phyloP scores from a whole-genome alignment of 2,888 invertebrate species.

The Agrochola lychnidis region DNA sequence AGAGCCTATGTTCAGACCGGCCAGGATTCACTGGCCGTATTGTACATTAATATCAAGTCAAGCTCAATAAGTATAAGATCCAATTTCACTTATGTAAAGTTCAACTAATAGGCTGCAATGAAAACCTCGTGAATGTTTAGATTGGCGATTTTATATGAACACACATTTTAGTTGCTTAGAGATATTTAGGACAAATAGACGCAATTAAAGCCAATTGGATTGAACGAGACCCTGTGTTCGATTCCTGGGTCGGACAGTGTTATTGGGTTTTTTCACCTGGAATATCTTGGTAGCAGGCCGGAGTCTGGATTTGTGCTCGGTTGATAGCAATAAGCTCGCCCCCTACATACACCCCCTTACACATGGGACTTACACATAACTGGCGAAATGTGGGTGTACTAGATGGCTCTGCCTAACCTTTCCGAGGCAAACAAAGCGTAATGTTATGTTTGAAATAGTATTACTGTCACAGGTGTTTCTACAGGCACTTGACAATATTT shows the following conservation, averaged over 20 bases:
- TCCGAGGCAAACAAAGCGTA: too few species aligned
- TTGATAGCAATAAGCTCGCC: neutral
- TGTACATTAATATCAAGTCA: neutral
- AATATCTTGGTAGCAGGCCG: neutral
- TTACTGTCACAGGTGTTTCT: too few species aligned
- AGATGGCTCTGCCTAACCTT: too few species aligned
- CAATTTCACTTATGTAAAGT: slow-evolving; percentile 5
- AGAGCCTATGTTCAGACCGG: neutral
- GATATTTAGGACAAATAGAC: neutral
- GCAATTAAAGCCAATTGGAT: neutral
- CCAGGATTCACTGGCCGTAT: neutral
- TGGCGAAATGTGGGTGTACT: too few species aligned
- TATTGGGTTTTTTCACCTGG: neutral
- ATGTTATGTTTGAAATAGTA: too few species aligned
- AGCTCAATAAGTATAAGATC: slow-evolving; percentile 32
- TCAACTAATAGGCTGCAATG: slow-evolving; percentile 21
- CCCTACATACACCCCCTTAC: too few species aligned
- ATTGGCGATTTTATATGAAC: slow-evolving; percentile 4
- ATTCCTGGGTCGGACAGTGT: neutral
- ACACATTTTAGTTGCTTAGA: slow-evolving; percentile 8
- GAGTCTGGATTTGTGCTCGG: neutral
- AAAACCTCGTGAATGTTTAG: slow-evolving; percentile 8
- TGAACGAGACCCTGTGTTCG: neutral
- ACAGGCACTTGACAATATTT: neutral
- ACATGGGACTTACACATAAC: too few species aligned